phyloP scores from a whole-genome alignment of 2,113 vertebrate genomes.

The Athene noctua region DNA sequence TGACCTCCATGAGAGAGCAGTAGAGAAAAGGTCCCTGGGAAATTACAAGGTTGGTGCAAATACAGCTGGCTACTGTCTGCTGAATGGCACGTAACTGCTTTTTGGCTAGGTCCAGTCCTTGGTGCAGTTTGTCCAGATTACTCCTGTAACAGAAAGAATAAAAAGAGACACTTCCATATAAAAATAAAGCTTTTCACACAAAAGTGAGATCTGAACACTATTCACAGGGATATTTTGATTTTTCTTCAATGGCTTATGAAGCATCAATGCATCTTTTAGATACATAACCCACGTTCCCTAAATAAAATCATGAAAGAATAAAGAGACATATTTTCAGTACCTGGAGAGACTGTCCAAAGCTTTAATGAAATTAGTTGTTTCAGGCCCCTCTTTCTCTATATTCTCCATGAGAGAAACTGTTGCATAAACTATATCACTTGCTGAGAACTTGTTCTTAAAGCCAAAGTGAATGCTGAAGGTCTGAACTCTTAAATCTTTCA shows the following conservation, averaged over 20 bases:
- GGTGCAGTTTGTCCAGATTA: conserved; percentile 87
- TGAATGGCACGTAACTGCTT: conserved; percentile 90
- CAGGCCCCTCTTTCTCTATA: conserved; percentile 80
- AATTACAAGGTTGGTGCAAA: conserved; percentile 94
- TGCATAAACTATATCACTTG: conserved; percentile 90
- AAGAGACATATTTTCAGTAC: conserved; percentile 61
- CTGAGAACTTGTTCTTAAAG: conserved; percentile 96
- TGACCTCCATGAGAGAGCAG: conserved; percentile 94
- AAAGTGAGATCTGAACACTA: background rate
- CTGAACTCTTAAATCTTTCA: conserved; percentile 96
- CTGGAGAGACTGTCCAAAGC: conserved; percentile 95
- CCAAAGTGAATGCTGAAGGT: conserved; percentile 96
- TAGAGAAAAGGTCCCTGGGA: conserved; percentile 98
- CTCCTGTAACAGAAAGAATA: conserved; percentile 71
- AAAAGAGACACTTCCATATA: background rate
- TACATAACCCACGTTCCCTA: background rate
- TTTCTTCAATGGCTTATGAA: background rate
- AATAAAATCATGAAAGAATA: background rate
- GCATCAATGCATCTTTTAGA: background rate
- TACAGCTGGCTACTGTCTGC: conserved; percentile 95
- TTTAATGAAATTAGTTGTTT: conserved; percentile 88
- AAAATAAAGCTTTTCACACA: background rate
- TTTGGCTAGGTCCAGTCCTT: conserved; percentile 90
- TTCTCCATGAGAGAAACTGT: conserved; percentile 88
- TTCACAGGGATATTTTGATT: background rate